phyloP scores from a whole-genome alignment of 2,888 invertebrate species.

The Phoronis australis region DNA sequence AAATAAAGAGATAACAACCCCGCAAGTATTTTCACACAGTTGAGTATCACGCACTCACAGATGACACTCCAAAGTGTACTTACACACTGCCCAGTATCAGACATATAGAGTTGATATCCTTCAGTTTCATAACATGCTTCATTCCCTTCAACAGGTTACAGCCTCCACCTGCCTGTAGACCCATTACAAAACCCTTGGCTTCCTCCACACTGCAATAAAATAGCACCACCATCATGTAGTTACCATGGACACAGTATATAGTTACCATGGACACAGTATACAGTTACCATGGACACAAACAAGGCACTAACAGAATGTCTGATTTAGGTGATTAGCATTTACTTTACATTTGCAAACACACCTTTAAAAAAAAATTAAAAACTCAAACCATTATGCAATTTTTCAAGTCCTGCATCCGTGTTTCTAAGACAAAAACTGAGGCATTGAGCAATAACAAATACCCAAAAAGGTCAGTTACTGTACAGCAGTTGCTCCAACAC shows the following conservation, averaged over 20 bases:
- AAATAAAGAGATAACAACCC: constrained; percentile 38
- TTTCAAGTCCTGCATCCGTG: no score
- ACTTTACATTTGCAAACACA: background rate
- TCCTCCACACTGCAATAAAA: constrained; percentile 38
- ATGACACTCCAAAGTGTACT: constrained; percentile 34
- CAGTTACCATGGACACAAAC: no score
- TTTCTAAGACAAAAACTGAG: no score
- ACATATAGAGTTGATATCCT: constrained; percentile 40
- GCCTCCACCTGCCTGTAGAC: constrained; percentile 41
- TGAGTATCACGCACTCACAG: constrained; percentile 38
- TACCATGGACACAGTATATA: no score
- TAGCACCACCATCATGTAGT: no score
- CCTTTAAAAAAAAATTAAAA: background rate
- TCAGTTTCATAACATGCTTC: constrained; percentile 42
- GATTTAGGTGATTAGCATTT: background rate
- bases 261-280: no score
- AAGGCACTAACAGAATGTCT: background rate
- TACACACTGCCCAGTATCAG: constrained; percentile 48
- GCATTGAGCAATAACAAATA: no score
- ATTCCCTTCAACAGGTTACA: constrained; percentile 49
- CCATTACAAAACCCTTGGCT: constrained; percentile 43
- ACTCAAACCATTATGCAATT: no score
- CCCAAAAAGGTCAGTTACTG: no score
- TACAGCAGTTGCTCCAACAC: no score
- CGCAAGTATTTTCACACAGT: constrained; percentile 42